Base-by-base conservation (phyloP, 1,140 invertebrate genomes). In the Camponotus floridanus region DNA sequence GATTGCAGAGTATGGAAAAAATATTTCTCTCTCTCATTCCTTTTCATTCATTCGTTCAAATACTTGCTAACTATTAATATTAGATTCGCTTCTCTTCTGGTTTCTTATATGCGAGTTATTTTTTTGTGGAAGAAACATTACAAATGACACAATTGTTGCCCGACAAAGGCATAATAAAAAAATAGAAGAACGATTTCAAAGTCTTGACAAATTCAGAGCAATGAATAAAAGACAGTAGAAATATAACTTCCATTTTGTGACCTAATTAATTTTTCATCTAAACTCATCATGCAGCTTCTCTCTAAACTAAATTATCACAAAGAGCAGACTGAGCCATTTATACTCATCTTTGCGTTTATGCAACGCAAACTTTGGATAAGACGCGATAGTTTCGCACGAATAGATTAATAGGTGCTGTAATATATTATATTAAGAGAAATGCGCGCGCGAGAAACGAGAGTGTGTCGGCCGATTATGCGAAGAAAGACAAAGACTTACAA, bases 251-350 rank as follows among this genome's bases (percentile, higher is more conserved):
- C 7, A 33, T 51, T 31, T 39, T 7, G 7, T 8, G 9, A 57
- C 42, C 57, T 57, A 80, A 80, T 68, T 79, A 68, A 57, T 68
- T 64, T 67, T 21, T 3, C n/a, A 33, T 79, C 15, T 31, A 57
- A 59, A 70, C 39, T 59, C 36, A 6, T 39, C 21, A 31, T n/a
- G 59, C 26, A 57, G 64, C 45, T 67, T 36, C 18, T 31, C 36
- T 36, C 36, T 39, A n/a, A 55, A 51, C 15, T 70, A 31, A 80
- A 80, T 59, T 67, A 45, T n/a, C 21, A 68, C 18, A 15, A 68
- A 80, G 55, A 3, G 15, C 9, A 57, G 13, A 70, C 42, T 70
- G 6, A 21, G 6, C 33, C 21, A 59, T 70, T 70, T 57, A 57
- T 31, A 15, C 42, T 21, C 13, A 57, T 15, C 33, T 48, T 67